Percentiles rank a stretch among this genome's conserved stretches.
These are phyloP conservation scores for Drosophila ogumai DNA, from an alignment of 1,140 invertebrate species.

Conservation along the genomic window DNA sequence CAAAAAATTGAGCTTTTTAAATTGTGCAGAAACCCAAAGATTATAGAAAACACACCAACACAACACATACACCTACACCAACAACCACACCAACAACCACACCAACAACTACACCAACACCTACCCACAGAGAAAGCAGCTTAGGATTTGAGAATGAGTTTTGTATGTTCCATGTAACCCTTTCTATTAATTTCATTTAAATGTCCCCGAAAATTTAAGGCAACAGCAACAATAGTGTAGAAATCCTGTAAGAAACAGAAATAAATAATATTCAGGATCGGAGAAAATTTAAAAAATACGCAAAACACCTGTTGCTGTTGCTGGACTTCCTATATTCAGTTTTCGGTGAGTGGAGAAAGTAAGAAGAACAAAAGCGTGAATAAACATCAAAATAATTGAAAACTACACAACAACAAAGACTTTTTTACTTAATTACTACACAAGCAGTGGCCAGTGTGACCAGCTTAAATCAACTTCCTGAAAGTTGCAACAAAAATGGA, in stretches of 20 bases:
- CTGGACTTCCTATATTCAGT: constrained; percentile 34
- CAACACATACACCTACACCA: constrained; percentile 8
- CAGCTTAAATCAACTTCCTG: background rate
- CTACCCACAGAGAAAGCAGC: constrained; percentile 20
- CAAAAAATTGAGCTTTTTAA: constrained; percentile 76
- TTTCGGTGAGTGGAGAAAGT: constrained; percentile 57
- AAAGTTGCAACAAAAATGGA: background rate
- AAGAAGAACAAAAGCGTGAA: constrained; percentile 56
- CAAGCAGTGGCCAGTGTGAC: background rate
- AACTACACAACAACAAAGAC: constrained; percentile 3
- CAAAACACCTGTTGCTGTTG: constrained; percentile 9
- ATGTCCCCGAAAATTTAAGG: background rate
- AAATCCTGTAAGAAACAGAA: background rate
- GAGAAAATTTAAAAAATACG: background rate
- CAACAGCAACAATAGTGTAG: constrained; percentile 12
- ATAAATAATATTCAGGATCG: background rate
- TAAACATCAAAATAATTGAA: constrained; percentile 62
- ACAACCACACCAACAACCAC: constrained; percentile 10
- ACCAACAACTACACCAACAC: constrained; percentile 13
- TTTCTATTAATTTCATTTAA: constrained; percentile 2
- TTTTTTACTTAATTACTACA: background rate
- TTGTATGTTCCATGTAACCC: constrained; percentile 26
- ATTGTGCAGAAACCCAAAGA: constrained; percentile 64
- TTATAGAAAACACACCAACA: constrained; percentile 17
- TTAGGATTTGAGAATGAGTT: constrained; percentile 46